Evolutionary conservation across 2,888 invertebrate species (phyloP).

Genomic region (Cremastinae sp.): DNA sequence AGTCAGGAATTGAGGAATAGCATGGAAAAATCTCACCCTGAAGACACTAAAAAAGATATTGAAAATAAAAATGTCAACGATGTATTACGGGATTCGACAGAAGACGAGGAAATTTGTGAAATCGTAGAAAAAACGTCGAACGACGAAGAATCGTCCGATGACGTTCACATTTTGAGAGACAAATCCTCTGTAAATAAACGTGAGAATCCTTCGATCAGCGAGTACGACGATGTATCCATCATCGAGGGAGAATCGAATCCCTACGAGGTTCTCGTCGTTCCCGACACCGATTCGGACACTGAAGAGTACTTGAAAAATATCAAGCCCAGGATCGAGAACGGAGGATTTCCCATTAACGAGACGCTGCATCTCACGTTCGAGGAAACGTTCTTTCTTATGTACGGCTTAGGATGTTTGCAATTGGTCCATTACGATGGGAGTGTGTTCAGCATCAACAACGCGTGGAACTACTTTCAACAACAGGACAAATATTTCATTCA

Average conservation of each 20-base stretch:
- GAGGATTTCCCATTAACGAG: constrained; percentile 84
- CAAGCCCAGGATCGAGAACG: constrained; percentile 83
- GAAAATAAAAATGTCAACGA: constrained; percentile 65
- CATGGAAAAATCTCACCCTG: not conserved
- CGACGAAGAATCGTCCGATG: constrained; percentile 65
- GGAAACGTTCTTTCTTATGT: constrained; percentile 89
- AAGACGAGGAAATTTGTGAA: constrained; percentile 72
- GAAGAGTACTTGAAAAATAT: constrained; percentile 84
- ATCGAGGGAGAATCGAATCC: constrained; percentile 65
- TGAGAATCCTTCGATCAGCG: constrained; percentile 47
- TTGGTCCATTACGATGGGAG: constrained; percentile 82
- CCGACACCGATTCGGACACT: constrained; percentile 85
- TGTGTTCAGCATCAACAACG: constrained; percentile 81
- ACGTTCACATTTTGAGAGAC: constrained; percentile 58
- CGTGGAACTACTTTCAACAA: constrained; percentile 84
- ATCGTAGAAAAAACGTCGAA: constrained; percentile 61
- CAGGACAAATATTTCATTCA: constrained; percentile 84
- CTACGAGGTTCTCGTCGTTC: constrained; percentile 83
- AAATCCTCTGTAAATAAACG: constrained; percentile 26
- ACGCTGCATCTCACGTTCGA: constrained; percentile 86
- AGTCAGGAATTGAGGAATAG: not conserved
- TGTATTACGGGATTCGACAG: constrained; percentile 70
- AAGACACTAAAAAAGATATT: constrained; percentile 10
- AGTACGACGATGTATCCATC: constrained; percentile 60
- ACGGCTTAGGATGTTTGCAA: constrained; percentile 86